phyloP scores from a whole-genome alignment of 2,113 vertebrate genomes.

The Vulpes ferrilata region DNA sequence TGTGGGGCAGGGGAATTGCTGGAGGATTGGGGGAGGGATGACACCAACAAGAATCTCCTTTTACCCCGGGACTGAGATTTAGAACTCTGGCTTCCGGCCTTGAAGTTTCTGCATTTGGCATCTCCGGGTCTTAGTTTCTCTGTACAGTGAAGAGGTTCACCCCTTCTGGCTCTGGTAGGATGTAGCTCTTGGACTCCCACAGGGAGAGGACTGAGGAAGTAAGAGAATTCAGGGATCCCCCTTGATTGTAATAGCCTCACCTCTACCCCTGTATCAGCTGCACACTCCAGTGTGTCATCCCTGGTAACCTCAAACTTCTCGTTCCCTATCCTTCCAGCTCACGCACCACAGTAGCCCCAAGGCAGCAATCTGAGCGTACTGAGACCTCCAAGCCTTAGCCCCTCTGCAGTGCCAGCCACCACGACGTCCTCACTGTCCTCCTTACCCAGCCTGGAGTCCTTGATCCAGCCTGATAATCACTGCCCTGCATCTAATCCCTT shows the following conservation, averaged over 20 bases:
- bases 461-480: not conserved
- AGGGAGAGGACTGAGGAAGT: not conserved
- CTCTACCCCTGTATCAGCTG: not conserved
- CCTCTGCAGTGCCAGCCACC: not conserved
- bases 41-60: not conserved
- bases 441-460: not conserved
- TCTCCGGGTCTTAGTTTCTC: not conserved
- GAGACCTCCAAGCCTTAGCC: not conserved
- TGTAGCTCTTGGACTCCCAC: not conserved
- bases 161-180: not conserved
- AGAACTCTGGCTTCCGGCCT: not conserved
- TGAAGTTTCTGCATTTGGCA: not conserved
- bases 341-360: rapidly evolving
- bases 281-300: not conserved
- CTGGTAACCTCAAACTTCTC: not conserved
- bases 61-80: not conserved
- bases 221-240: not conserved
- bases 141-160: not conserved
- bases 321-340: not conserved
- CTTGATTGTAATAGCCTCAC: not conserved
- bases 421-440: not conserved
- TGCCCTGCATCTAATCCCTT: not conserved
- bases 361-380: not conserved
- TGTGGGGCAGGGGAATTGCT: no score
- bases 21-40: rapidly evolving